A percentile compares a stretch with the other conserved stretches of the same genome.
These are phyloP conservation scores for Trichogramma pretiosum DNA, from an alignment of 1,140 invertebrate species.

Conservation along the genomic window DNA sequence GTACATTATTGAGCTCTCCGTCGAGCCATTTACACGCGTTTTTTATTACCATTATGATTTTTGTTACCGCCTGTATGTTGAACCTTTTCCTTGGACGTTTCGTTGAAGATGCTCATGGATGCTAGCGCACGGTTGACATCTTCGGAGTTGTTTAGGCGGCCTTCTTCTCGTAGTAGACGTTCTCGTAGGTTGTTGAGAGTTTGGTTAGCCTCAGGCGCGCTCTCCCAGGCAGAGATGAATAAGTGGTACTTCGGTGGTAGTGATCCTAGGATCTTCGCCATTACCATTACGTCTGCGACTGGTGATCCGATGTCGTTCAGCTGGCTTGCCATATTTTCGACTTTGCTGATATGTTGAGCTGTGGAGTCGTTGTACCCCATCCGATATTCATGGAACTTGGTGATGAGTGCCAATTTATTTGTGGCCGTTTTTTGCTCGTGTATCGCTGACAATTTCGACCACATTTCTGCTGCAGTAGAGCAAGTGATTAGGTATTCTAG, in stretches of 20 bases:
- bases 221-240: constrained; percentile 17
- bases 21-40: constrained; percentile 9
- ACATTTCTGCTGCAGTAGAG: constrained; percentile 14
- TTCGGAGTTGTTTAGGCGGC: not conserved
- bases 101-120: not conserved
- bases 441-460: constrained; percentile 13
- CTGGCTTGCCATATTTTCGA: too few species aligned
- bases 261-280: constrained; percentile 13
- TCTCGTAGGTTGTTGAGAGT: constrained; percentile 9
- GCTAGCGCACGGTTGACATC: not conserved
- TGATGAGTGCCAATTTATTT: constrained; percentile 15
- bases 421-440: constrained; percentile 18
- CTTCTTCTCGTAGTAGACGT: constrained; percentile 3
- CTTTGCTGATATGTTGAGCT: constrained; percentile 17
- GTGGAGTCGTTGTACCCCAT: constrained; percentile 10
- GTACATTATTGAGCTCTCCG: constrained; percentile 18
- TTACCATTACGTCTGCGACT: constrained; percentile 10
- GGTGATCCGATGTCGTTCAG: constrained; percentile 9
- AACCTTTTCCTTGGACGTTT: not conserved
- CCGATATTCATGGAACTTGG: constrained; percentile 16
- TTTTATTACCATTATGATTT: not conserved
- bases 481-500: constrained; percentile 13
- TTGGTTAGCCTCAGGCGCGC: not conserved
- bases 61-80: not conserved
- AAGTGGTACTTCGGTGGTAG: constrained; percentile 8